Evolutionary conservation across 2,888 invertebrate species (phyloP), one percentile per base, ranked within the genome.

Genomic region (Caenorhabditis wallacei): DNA sequence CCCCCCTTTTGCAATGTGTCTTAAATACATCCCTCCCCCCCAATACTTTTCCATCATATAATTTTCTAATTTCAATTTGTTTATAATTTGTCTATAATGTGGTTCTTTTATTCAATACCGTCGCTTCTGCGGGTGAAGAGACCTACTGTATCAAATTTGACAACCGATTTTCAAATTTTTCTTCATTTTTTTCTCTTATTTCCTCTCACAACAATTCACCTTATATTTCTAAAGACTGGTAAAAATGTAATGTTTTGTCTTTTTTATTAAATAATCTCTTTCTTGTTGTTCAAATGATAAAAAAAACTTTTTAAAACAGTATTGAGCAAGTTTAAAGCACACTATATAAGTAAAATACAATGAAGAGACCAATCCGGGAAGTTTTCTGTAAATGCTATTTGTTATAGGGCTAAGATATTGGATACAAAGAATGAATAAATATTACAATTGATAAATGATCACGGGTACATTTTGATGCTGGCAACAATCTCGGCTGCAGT

Each of bases 401-500:
- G 30, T 8, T 30, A 5, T n/a, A n/a, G n/a, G n/a, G n/a, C 30
- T 30, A 5, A 30, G 4, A 30, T 5, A 3, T 30, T 3, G 30
- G 18, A 37, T 20, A 59, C 37, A 61, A 61, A 13, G 43, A 20
- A 35, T 59, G 16, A 37, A 13, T 4, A 4, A 59, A 46, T 37
- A 43, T 40, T 43, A 43, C 16, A n/a, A n/a, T 2, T 30, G 30
- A 8, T 5, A 30, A 30, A 5, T 30, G 30, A 30, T 82, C 22
- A 88, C 1, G 88, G 88, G 46, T 84, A 86, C 59, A 79, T 82
- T 59, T 82, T 85, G 40, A 87, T 87, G 68, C 76, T 84, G 5
- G 84, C 82, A 0, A 88, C 86, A 35, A 88, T 86, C 72, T 88
- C 88, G 11, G 83, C 88, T 2, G 85, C 84, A 1, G 86, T 82